These are phyloP conservation scores for Florisuga fusca DNA, from an alignment of 2,797 vertebrate genomes.

Conservation along the genomic window DNA sequence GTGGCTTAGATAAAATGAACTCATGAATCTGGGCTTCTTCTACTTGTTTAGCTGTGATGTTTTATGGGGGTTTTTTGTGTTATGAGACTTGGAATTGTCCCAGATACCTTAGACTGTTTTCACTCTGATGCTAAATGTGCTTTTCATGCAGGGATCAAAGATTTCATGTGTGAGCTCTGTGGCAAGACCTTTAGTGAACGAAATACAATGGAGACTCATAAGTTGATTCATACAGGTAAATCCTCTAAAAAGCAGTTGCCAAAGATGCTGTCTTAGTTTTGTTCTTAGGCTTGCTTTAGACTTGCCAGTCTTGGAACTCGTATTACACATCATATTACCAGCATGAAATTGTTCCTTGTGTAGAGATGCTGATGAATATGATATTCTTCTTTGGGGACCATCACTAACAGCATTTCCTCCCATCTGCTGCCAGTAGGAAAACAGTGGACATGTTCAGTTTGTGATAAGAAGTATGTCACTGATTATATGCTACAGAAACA, in stretches of 20 bases:
- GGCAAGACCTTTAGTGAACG: constrained; percentile 98
- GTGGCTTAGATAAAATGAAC: background rate
- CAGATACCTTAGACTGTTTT: background rate
- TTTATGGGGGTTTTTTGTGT: background rate
- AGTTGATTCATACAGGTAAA: constrained; percentile 92
- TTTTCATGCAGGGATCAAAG: constrained; percentile 90
- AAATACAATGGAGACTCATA: constrained; percentile 97
- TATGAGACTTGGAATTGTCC: background rate
- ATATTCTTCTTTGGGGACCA: background rate
- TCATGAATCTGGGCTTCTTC: background rate
- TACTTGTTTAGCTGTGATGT: background rate
- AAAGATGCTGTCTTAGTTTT: background rate
- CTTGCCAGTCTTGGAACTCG: background rate
- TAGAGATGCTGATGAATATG: background rate
- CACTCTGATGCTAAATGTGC: background rate
- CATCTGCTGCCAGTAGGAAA: constrained; percentile 89
- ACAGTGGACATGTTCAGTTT: constrained; percentile 94
- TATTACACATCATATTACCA: background rate
- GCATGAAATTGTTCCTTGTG: background rate
- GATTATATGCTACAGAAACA: constrained; percentile 99
- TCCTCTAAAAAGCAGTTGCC: background rate
- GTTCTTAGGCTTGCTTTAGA: background rate
- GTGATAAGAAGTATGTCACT: constrained; percentile 97
- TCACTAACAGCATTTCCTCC: constrained; percentile 28
- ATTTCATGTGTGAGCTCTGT: constrained; percentile 99